Base-by-base conservation (phyloP, 1,140 invertebrate species). In the Drosophila kepulauana region DNA sequence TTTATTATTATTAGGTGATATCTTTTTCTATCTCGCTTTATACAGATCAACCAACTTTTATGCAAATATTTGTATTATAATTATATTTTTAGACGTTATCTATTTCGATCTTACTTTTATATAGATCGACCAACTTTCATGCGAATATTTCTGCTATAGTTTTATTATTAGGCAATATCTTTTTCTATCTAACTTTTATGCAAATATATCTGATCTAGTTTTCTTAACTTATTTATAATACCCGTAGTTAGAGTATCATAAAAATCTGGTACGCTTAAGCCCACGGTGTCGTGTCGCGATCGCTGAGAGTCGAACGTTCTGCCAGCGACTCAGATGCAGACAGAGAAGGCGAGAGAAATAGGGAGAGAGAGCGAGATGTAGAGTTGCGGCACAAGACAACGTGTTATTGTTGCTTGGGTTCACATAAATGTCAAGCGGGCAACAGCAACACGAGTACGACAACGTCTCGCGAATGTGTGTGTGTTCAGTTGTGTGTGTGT, bases 401-500 rank as follows among this genome's bases (percentile, higher is more conserved):
- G 84, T 87, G 82, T 82, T 86, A 79, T 86, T 82, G 84, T 75
- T 78, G 74, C 71, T 72, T 81, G 81, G 85, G 85, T 88, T 88
- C 85, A 88, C 85, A 88, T 88, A 88, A 88, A 88, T 88, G 85
- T 88, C 85, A 88, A 88, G 85, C 85, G 81, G 85, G 81, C 85
- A 73, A 84, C 79, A 77, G 35, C 54, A 65, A 71, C 58, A 76
- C 38, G 41, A 57, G 52, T 43, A 48, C 66, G 41, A 28, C 35
- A 38, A 38, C 35, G 35, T 8, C 28, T 25, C 3, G n/a, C 25
- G 25, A 11, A 70, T 20, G 41, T 7, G 20, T 20, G 15, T 11
- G 20, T 16, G 16, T n/a, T n/a, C n/a, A 8, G 16, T 16, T 15
- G n/a, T 41, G 3, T 58, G 6, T 33, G 45, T 38, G 10, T 33